phyloP scores from a whole-genome alignment of 2,888 invertebrate genomes.

The Scelioninae gen. 1 region DNA sequence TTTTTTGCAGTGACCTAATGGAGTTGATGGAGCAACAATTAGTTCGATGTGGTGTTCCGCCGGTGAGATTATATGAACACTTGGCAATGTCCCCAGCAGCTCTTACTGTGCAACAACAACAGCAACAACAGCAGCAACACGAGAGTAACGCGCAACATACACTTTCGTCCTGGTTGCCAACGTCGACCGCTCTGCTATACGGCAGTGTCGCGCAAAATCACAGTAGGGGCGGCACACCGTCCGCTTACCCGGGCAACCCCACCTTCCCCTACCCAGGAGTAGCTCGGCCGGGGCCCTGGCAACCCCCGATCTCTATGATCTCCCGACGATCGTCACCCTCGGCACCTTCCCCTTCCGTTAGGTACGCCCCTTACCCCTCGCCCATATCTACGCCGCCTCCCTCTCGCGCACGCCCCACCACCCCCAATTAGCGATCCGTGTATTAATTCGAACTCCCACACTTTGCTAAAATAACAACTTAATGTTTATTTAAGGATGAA shows the following conservation, averaged over 20 bases:
- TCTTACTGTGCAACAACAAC: too few species aligned
- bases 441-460: constrained; percentile 22
- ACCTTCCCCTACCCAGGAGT: too few species aligned
- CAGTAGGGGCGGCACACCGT: too few species aligned
- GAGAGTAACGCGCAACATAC: constrained; percentile 74
- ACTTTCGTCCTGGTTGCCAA: constrained; percentile 79
- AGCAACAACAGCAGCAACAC: constrained; percentile 76
- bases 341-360: too few species aligned
- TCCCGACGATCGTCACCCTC: too few species aligned
- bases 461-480: too few species aligned
- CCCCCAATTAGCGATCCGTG: constrained; percentile 78
- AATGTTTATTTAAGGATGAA: too few species aligned
- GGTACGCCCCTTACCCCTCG: constrained; percentile 78
- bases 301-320: too few species aligned
- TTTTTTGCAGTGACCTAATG: constrained; percentile 82
- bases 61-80: constrained; percentile 82
- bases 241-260: too few species aligned
- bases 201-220: too few species aligned
- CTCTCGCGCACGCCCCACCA: constrained; percentile 76
- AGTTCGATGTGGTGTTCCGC: constrained; percentile 82
- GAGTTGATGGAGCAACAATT: constrained; percentile 83
- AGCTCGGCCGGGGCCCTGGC: too few species aligned
- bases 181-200: constrained; percentile 81
- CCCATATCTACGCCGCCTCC: constrained; percentile 75
- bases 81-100: constrained; percentile 75